Evolutionary conservation across 2,797 vertebrate species (phyloP).

Genomic region (Yasuhikotakia modesta): DNA sequence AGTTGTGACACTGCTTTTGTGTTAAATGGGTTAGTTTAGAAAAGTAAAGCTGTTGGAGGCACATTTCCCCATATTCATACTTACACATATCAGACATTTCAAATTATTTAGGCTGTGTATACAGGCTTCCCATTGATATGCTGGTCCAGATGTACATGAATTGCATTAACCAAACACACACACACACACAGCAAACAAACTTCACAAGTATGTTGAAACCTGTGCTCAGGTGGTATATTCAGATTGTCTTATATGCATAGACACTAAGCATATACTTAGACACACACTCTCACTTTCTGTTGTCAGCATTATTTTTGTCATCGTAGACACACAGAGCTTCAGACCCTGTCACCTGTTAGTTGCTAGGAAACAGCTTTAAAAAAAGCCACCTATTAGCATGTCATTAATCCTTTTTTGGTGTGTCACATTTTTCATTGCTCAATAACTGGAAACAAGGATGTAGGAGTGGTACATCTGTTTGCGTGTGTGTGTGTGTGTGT

Average conservation of each 20-base stretch:
- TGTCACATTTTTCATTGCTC: slow-evolving; percentile 53
- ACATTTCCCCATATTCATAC: slow-evolving; percentile 20
- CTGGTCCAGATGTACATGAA: slow-evolving; percentile 39
- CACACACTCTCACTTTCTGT: not conserved
- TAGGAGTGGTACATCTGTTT: slow-evolving; percentile 28
- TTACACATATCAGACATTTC: slow-evolving; percentile 18
- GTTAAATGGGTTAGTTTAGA: not conserved
- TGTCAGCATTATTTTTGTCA: slow-evolving; percentile 10
- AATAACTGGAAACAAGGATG: slow-evolving; percentile 35
- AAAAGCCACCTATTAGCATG: slow-evolving; percentile 49
- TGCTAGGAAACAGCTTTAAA: slow-evolving; percentile 73
- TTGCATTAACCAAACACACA: slow-evolving; percentile 38
- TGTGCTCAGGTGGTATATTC: no score
- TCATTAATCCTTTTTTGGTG: slow-evolving; percentile 62
- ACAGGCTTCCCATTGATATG: slow-evolving; percentile 32
- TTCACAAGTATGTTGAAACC: no score
- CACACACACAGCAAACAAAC: no score
- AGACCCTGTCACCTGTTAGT: slow-evolving; percentile 65
- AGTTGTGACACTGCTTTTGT: not conserved
- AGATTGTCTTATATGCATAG: no score
- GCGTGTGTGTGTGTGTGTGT: no score
- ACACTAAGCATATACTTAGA: no score
- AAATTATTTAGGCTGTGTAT: no score
- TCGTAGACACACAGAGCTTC: slow-evolving; percentile 32
- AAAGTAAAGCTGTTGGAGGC: not conserved